A percentile compares a stretch with the other conserved stretches of the same genome.
phyloP scores from a whole-genome alignment of 2,888 invertebrate species.

The Leptinotarsa juncta region DNA sequence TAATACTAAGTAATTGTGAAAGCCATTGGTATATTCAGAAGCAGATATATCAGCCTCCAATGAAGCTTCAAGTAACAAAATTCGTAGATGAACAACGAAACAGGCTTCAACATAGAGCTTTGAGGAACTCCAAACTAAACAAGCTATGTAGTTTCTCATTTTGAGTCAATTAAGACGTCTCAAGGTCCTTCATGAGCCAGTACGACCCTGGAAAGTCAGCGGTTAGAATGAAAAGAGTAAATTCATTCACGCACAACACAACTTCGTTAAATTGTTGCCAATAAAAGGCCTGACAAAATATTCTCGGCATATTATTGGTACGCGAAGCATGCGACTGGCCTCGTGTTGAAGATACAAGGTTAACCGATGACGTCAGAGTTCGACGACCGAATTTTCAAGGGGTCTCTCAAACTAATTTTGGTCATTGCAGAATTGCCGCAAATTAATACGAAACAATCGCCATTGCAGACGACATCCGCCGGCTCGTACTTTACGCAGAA shows the following conservation, averaged over 20 bases:
- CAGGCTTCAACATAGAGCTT: no score
- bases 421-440: constrained; percentile 48
- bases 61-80: no score
- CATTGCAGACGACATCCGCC: constrained; percentile 50
- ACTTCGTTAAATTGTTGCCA: constrained; percentile 52
- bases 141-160: no score
- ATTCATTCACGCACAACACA: constrained; percentile 53
- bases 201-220: constrained; percentile 34
- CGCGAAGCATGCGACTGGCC: constrained; percentile 48
- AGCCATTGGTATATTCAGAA: no score
- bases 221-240: constrained; percentile 44
- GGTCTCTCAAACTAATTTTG: constrained; percentile 54
- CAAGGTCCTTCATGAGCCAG: not conserved
- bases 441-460: constrained; percentile 54
- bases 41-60: no score
- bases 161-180: not conserved
- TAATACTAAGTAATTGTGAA: no score
- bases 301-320: constrained; percentile 51
- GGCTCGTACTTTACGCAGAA: constrained; percentile 39
- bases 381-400: constrained; percentile 54
- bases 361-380: constrained; percentile 59
- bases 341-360: constrained; percentile 52
- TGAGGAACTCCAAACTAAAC: no score
- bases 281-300: constrained; percentile 50
- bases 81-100: no score